Evolutionary conservation across 2,888 invertebrate genomes (phyloP).

Genomic region (Chaitophorus viminalis): DNA sequence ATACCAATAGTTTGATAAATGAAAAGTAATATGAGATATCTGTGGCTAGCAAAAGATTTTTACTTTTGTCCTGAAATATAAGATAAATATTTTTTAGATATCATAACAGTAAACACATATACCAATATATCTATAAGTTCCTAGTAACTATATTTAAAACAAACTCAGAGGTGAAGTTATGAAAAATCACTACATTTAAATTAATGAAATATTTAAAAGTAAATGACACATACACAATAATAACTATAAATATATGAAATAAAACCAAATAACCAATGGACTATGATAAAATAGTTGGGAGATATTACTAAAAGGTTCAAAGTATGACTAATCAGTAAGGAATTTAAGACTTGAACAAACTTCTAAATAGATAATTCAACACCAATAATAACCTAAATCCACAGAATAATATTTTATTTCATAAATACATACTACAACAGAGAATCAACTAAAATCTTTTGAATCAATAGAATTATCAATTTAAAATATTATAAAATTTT

Average conservation of each 20-base stretch:
- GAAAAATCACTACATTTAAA: not conserved
- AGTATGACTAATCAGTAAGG: conserved; percentile 34
- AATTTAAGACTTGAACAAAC: conserved; percentile 14
- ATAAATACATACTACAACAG: not conserved
- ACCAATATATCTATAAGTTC: not conserved
- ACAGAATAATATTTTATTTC: no score
- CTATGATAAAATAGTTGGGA: not conserved
- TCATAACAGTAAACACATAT: not conserved
- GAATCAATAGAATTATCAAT: not conserved
- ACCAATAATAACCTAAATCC: not conserved
- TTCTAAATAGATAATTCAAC: not conserved
- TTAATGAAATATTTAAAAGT: not conserved
- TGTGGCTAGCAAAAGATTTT: not conserved
- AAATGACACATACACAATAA: not conserved
- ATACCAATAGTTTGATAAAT: conserved; percentile 17
- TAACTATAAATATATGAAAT: not conserved
- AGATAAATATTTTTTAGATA: conserved; percentile 3
- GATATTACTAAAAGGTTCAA: conserved; percentile 7
- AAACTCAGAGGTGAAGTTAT: not conserved
- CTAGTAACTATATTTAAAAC: not conserved
- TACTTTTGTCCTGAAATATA: conserved; percentile 19
- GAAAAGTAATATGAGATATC: not conserved
- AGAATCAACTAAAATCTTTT: not conserved
- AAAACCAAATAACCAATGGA: not conserved
- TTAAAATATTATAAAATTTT: not conserved